Evolutionary conservation across 2,888 invertebrate species (phyloP), one percentile per base, ranked within the genome.

Genomic region (Sinopyrophorus schimmeli): DNA sequence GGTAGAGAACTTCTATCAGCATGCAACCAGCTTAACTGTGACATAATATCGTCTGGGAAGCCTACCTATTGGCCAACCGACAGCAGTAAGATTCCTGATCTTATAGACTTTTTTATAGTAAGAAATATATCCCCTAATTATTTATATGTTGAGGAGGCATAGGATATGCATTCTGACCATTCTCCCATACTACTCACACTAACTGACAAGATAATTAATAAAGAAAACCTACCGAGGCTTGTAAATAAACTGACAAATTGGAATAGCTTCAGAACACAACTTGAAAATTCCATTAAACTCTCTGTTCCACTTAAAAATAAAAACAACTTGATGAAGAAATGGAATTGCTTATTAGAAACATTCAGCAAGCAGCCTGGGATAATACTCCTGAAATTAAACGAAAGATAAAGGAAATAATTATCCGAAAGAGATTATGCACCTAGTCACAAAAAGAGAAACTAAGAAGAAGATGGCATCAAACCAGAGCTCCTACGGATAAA

Each of bases 381-480:
- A 35, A 35, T 14, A 34, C 21, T 16, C 24, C 42, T 6, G 34
- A 40, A 11, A 38, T 38, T 16, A 40, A 40, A 5, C 9, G 3
- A 12, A 30, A 5, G 5, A 6, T 28, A 16, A 18, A 24, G 43
- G 43, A 4, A 43, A 43, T 26, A 43, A 43, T 26, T 43, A 43
- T 10, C 27, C 43, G 2, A 44, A 44, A 26, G 35, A 35, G 27
- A 46, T 46, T 28, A 28, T 5, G 35, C 9, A 23, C 9, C 41
- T 41, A 18, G 14, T 38, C 18, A 30, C 12, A 23, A 24, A 28
- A 39, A 21, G 30, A 32, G 32, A 15, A 21, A 10, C n/a, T n/a
- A n/a, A 35, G 21, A 21, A 18, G 30, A 41, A 41, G 14, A 41
- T 32, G 42, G 16, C 32, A 42, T 10, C 32, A 42, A 32, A 15